A percentile compares a stretch with the other conserved stretches of the same genome.
These are phyloP conservation scores for Misgurnus anguillicaudatus DNA, from an alignment of 2,113 vertebrate genomes.

Conservation along the genomic window DNA sequence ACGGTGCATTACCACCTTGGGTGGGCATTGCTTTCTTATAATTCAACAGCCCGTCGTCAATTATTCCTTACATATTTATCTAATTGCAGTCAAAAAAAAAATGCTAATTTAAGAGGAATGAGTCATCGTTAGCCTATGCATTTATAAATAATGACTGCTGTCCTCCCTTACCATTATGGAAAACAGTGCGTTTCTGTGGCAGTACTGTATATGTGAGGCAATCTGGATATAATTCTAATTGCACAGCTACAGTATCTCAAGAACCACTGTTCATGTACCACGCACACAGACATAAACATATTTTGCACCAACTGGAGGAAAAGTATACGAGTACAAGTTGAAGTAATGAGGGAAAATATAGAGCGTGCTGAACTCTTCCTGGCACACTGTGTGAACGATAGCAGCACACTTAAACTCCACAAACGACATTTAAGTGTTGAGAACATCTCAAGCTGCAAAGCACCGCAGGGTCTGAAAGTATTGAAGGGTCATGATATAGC, in stretches of 20 bases:
- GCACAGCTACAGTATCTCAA: slow-evolving; percentile 15
- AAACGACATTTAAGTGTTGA: not conserved
- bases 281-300: not conserved
- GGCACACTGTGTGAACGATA: slow-evolving; percentile 1
- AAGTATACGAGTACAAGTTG: not conserved
- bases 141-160: not conserved
- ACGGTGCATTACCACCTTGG: no score
- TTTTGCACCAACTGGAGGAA: not conserved
- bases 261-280: not conserved
- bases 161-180: slow-evolving; percentile 6
- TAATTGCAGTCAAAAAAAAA: not conserved
- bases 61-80: no score
- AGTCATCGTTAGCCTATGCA: not conserved
- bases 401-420: not conserved
- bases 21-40: no score
- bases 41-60: no score
- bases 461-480: not conserved
- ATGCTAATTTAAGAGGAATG: not conserved
- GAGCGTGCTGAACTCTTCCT: not conserved
- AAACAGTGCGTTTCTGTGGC: not conserved
- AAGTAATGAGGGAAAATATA: slow-evolving; percentile 9
- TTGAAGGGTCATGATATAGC: not conserved
- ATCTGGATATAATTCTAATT: slow-evolving; percentile 1
- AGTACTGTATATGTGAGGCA: not conserved
- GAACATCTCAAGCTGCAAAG: slow-evolving; percentile 15